phyloP scores from a whole-genome alignment of 2,113 vertebrate genomes.

The Sclerurus mexicanus region DNA sequence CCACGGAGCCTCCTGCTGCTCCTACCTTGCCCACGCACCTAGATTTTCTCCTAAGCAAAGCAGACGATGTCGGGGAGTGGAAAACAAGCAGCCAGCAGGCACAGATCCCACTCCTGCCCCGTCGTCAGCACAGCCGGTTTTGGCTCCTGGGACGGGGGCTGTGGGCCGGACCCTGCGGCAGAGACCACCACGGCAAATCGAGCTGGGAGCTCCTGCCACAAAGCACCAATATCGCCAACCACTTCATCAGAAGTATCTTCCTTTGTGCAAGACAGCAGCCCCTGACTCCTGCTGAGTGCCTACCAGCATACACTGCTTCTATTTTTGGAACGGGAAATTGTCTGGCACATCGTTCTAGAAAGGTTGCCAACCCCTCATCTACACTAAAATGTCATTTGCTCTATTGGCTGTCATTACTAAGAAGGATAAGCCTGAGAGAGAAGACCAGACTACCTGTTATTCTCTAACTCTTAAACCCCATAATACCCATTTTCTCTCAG shows the following conservation, averaged over 20 bases:
- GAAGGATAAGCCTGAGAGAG: neutral
- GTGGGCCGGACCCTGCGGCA: neutral
- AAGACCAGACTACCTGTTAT: neutral
- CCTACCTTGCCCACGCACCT: constrained; percentile 21
- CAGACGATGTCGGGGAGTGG: neutral
- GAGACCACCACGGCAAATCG: neutral
- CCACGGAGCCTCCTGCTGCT: neutral
- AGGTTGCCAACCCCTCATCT: constrained; percentile 35
- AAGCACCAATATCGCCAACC: neutral
- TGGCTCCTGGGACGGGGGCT: neutral
- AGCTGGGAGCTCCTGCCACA: neutral
- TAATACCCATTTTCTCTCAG: neutral
- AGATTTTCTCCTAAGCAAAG: neutral
- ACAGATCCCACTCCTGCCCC: neutral
- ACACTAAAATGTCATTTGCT: constrained; percentile 21
- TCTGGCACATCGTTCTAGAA: neutral
- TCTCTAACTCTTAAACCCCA: neutral
- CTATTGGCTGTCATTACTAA: neutral
- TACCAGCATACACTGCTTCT: neutral
- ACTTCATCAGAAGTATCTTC: neutral
- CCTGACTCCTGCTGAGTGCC: neutral
- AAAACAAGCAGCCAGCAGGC: neutral
- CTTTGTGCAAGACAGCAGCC: constrained; percentile 22
- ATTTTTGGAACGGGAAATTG: constrained; percentile 36
- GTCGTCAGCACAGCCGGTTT: accelerated